These are phyloP conservation scores for Syngnathus scovelli DNA, from an alignment of 2,113 vertebrate species.

Conservation along the genomic window DNA sequence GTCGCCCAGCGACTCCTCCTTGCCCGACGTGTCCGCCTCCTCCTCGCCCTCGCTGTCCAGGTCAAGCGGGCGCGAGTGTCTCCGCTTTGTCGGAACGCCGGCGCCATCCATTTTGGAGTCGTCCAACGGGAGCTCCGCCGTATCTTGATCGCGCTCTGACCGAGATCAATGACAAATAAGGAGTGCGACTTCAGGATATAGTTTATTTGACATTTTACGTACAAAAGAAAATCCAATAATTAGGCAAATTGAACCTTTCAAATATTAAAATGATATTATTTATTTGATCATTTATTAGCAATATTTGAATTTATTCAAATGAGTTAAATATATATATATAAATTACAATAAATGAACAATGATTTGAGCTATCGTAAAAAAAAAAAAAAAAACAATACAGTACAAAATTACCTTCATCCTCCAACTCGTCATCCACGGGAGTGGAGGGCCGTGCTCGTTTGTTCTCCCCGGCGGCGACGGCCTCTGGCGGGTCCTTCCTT, in stretches of 20 bases:
- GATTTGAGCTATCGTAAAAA: too few relatives aligned
- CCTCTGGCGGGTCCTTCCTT: conserved; percentile 92
- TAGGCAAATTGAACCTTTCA: too few relatives aligned
- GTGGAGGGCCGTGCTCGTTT: conserved; percentile 89
- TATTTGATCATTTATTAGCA: too few relatives aligned
- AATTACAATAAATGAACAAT: too few relatives aligned
- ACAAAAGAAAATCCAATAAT: too few relatives aligned
- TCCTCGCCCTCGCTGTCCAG: conserved; percentile 97
- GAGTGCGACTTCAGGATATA: too few relatives aligned
- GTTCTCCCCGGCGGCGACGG: conserved; percentile 78
- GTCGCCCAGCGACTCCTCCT: conserved; percentile 79
- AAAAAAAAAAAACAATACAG: too few relatives aligned
- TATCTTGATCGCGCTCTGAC: conserved; percentile 76
- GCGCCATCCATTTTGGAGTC: conserved; percentile 81
- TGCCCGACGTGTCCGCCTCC: conserved; percentile 80
- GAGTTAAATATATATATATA: too few relatives aligned
- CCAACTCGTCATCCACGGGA: conserved; percentile 87
- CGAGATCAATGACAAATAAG: not conserved
- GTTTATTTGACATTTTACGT: too few relatives aligned
- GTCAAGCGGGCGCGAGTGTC: conserved; percentile 81
- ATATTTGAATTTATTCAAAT: too few relatives aligned
- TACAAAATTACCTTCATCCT: conserved; percentile 82
- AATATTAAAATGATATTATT: too few relatives aligned
- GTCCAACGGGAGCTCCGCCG: conserved; percentile 72
- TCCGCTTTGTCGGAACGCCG: conserved; percentile 67